Evolutionary conservation across 1,140 invertebrate species (phyloP), one percentile per base, ranked within the genome.

Genomic region (Nomia melanderi): DNA sequence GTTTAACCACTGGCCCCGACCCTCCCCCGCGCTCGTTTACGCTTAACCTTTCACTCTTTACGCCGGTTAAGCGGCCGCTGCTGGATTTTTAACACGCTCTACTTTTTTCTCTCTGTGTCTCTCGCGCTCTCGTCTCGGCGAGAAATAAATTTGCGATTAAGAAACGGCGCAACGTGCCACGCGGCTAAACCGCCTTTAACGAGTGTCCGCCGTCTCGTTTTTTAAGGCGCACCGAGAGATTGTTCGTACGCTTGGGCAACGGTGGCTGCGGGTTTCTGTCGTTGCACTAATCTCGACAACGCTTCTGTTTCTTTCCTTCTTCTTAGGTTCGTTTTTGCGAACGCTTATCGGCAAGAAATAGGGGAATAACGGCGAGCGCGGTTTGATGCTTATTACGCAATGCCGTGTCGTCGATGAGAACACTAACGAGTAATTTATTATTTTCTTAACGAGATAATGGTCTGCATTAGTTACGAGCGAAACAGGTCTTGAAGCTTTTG

Each of bases 81-180:
- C 31, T 60, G 14, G 29, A 59, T 60, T 60, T 36, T 60, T 60
- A 36, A 11, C 31, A 17, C 56, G 57, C 47, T 67, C 33, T 9
- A 44, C 62, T 47, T 64, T n/a, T 64, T 27, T 29, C 23, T n/a
- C 20, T 60, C 17, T 39, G 11, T 53, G 7, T 25, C 63, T 20
- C 12, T 17, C 9, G n/a, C 6, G 36, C 33, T 47, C 47, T n/a
- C n/a, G 9, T 1, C 39, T 6, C 7, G 23, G 12, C 0, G 11
- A 6, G 44, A 47, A 50, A 65, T 65, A 47, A 65, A 65, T n/a
- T 47, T 14, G 63, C 41, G 63, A 65, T 47, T 65, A 65, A 65
- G 39, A 65, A 65, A 65, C 63, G 41, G 11, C 31, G 9, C 7
- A 50, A 50, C 47, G 47, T 39, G 59, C 59, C 12, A 20, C 31